Evolutionary conservation across 2,113 vertebrate genomes (phyloP), one percentile per base, ranked within the genome.

Genomic region (Nibea albiflora): DNA sequence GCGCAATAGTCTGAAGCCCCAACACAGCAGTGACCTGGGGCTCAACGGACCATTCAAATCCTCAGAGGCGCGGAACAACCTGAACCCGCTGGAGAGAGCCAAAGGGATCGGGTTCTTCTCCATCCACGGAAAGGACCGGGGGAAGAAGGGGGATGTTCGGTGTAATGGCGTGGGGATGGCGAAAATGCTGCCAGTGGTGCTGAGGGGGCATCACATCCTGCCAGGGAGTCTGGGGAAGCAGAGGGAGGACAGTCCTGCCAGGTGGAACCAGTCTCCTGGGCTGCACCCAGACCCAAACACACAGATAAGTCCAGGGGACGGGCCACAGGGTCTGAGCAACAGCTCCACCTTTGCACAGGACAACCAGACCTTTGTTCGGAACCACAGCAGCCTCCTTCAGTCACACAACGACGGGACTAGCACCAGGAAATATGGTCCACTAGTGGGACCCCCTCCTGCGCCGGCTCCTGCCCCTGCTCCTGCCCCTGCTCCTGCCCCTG

Each of bases 1-100:
- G 75, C 89, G 90, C 83, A 93, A 85, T 64, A 92, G 89, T 54
- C 85, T 93, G 84, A 94, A 93, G 83, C 73, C 89, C 57, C 87
- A 90, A 50, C 91, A 87, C 73, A 67, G 80, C 75, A 39, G 85
- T 7, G 88, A 91, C 88, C 76, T 91, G 88, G 90, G 90, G 47
- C 91, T 94, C 76, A 88, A 89, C 4, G 78, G 90, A 83, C 57
- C 86, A 0, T 83, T 79, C 80, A 91, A 89, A 88, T 81, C 91
- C 56, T 73, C 88, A 0, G 91, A 92, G 75, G 75, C 50, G 63
- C 76, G 44, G 15, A 83, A 79, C 69, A 87, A 66, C 76, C 77
- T 93, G 72, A 85, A 76, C 71, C 87, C 87, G 0, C 73, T 88
- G 87, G 91, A 90, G 73, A 89, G 62, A 80, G 56, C 89, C 86